Base-by-base conservation (phyloP, 2,888 invertebrate genomes). In the Anaspis maculata region DNA sequence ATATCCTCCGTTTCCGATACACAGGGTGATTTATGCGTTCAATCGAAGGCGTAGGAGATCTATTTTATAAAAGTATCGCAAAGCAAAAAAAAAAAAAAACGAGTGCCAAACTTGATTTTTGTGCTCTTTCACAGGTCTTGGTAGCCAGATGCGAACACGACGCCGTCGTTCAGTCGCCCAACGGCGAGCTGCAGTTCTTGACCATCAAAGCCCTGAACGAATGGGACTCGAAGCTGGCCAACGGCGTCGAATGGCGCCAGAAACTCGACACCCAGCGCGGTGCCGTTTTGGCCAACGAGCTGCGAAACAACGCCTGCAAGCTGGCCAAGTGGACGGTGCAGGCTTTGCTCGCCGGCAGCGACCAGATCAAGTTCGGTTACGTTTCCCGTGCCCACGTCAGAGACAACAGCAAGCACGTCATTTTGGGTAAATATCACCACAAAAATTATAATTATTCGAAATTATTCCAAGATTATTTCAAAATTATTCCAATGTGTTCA, bases 281-380 rank as follows among this genome's bases (percentile, higher is more conserved):
- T 39, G 97, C 98, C 5, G 97, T 99, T 5, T 71, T 99, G 30
- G 98, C 98, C 11, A 96, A 97, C 56, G 98, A 99, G 66, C 70
- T 99, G 45, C 79, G 97, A 49, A 98, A 98, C 67, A 99, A 98
- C 70, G 91, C 95, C n/a, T 96, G 95, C 73, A 99, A 99, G 68
- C 73, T 99, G 40, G 97, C 97, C 42, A 98, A 97, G 62, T 98
- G 98, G 97, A 97, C 97, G 0, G 90, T 95, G 1, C 90, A 87
- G 68, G 87, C 92, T n/a, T 59, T 86, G 14, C 64, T 88, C 11
- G 94, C 96, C 34, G 95, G 96, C 16, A 94, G 95, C 3, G 95
- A 97, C 70, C 91, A 94, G 66, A 79, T 98, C 51, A 98, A 98
- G 70, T 90, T 98, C 68, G 98, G 97, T 54, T 98, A 96, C 69